Evolutionary conservation across 2,888 invertebrate genomes (phyloP).

Genomic region (Agrilus cyanescens): DNA sequence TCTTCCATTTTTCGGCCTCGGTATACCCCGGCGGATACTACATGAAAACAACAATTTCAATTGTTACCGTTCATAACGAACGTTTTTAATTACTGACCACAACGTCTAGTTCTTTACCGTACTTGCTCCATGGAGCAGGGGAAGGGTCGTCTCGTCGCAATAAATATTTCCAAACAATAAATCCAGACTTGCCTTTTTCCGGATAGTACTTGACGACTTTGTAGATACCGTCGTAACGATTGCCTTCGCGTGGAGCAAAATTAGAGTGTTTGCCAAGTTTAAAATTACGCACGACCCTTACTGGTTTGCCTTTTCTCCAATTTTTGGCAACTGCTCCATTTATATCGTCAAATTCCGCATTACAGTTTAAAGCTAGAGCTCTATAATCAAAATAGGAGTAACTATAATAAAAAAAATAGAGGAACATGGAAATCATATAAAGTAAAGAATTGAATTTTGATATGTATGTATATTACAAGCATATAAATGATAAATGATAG

Average conservation of each 20-base stretch:
- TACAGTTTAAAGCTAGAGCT: conserved; percentile 68
- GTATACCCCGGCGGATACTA: conserved; percentile 64
- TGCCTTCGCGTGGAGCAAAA: conserved; percentile 66
- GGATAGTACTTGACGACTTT: conserved; percentile 78
- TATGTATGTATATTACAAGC: no score
- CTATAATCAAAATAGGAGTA: conserved; percentile 31
- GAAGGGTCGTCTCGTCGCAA: conserved; percentile 63
- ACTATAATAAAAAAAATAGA: no score
- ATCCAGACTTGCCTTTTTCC: conserved; percentile 65
- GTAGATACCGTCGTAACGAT: conserved; percentile 75
- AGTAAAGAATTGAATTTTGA: no score
- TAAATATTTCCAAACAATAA: conserved; percentile 67
- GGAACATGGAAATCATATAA: no score
- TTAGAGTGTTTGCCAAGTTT: conserved; percentile 64
- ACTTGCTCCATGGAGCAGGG: conserved; percentile 69
- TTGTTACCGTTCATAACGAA: neutral
- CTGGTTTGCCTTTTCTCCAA: conserved; percentile 65
- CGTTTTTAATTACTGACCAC: conserved; percentile 22
- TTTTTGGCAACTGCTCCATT: conserved; percentile 56
- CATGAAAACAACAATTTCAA: conserved; percentile 11
- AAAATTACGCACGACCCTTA: conserved; percentile 65
- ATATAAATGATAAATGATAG: no score
- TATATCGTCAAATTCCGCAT: conserved; percentile 49
- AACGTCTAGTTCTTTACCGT: conserved; percentile 48
- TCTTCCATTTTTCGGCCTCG: conserved; percentile 48